Percentiles rank a stretch among this genome's conserved stretches.
phyloP scores from a whole-genome alignment of 2,797 vertebrate genomes.

The Cirrhinus molitorella region DNA sequence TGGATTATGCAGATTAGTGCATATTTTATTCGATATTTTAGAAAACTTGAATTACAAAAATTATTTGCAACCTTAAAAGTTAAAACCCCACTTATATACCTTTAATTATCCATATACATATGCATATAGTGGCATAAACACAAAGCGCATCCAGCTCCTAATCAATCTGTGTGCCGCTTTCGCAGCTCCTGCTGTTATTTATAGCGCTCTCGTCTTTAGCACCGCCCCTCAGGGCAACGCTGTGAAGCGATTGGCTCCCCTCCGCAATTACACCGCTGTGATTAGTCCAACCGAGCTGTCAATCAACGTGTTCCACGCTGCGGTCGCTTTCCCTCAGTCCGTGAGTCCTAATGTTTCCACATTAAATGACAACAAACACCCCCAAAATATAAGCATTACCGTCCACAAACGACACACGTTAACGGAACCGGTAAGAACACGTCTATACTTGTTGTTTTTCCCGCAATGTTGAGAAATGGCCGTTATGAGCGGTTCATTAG shows the following conservation, averaged over 20 bases:
- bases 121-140: background rate
- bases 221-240: background rate
- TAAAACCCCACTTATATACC: background rate
- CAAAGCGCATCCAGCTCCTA: background rate
- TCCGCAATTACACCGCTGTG: background rate
- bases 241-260: constrained; percentile 24
- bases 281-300: constrained; percentile 31
- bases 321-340: constrained; percentile 37
- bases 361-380: constrained; percentile 55
- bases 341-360: constrained; percentile 49
- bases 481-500: background rate
- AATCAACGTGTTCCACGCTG: background rate
- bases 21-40: background rate
- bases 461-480: background rate
- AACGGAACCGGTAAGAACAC: constrained; percentile 61
- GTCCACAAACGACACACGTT: constrained; percentile 35
- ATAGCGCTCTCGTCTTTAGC: background rate
- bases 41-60: background rate
- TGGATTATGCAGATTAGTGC: background rate
- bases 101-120: background rate
- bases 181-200: constrained; percentile 1
- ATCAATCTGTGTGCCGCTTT: background rate
- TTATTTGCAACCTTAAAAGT: background rate
- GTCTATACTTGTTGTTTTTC: background rate
- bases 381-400: background rate